Percentiles rank a stretch among this genome's conserved stretches.
These are phyloP conservation scores for Phyllotreta striolata DNA, from an alignment of 2,888 invertebrate genomes.

Conservation along the genomic window DNA sequence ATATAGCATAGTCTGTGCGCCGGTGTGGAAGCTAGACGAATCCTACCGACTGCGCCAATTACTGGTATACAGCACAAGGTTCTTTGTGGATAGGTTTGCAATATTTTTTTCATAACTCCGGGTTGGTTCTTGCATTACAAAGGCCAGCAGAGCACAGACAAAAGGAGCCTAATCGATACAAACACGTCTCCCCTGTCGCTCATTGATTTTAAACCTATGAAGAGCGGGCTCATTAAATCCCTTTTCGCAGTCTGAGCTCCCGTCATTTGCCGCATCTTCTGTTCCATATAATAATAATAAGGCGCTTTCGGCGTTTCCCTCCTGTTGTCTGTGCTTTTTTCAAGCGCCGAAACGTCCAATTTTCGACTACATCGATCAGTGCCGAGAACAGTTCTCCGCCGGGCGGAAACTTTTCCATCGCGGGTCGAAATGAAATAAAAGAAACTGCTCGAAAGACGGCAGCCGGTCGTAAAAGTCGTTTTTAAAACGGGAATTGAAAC, in stretches of 20 bases:
- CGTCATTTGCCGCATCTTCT: too few species aligned
- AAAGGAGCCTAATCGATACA: slow-evolving; percentile 50
- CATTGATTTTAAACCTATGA: slow-evolving; percentile 49
- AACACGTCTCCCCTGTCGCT: slow-evolving; percentile 47
- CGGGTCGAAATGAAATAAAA: slow-evolving; percentile 38
- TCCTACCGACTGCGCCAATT: slow-evolving; percentile 9
- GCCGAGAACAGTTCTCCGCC: slow-evolving; percentile 30
- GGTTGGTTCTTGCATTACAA: too few species aligned
- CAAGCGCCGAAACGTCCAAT: slow-evolving; percentile 41
- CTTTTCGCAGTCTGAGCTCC: slow-evolving; percentile 35
- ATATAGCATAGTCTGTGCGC: too few species aligned
- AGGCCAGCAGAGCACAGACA: slow-evolving; percentile 41
- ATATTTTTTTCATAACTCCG: too few species aligned
- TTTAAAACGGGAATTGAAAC: slow-evolving; percentile 32
- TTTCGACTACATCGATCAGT: slow-evolving; percentile 47
- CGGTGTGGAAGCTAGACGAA: too few species aligned
- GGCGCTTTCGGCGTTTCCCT: neutral
- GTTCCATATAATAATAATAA: neutral
- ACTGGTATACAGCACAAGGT: too few species aligned
- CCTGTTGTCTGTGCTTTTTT: slow-evolving; percentile 8
- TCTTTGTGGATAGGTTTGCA: too few species aligned
- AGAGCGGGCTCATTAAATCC: slow-evolving; percentile 29
- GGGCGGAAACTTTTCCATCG: slow-evolving; percentile 38
- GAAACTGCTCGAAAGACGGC: slow-evolving; percentile 31
- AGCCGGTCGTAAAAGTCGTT: slow-evolving; percentile 38